These are phyloP conservation scores for Chaetodon trifascialis DNA, from an alignment of 2,113 vertebrate species.

Conservation along the genomic window DNA sequence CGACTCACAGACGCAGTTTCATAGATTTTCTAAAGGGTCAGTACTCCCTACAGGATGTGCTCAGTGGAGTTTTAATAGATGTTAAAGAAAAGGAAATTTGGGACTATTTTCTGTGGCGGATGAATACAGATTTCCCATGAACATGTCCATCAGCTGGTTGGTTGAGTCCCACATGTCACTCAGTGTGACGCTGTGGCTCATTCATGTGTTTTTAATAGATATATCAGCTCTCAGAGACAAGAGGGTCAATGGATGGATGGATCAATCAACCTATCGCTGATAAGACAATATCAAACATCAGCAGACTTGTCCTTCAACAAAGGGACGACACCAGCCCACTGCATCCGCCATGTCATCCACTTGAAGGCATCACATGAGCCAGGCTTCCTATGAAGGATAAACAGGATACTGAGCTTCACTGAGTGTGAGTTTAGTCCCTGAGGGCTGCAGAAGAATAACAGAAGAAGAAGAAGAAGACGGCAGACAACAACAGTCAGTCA, in stretches of 20 bases:
- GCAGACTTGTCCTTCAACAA: not conserved
- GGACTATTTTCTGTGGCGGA: not conserved
- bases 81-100: not conserved
- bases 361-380: not conserved
- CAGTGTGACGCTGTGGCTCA: too few relatives aligned
- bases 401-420: slow-evolving; percentile 8
- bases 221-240: too few relatives aligned
- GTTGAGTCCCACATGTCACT: too few relatives aligned
- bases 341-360: not conserved
- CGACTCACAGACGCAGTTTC: not conserved
- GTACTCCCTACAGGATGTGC: not conserved
- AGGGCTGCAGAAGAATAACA: not conserved
- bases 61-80: accelerated
- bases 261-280: not conserved
- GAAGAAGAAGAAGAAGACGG: too few relatives aligned
- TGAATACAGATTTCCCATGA: not conserved
- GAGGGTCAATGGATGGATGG: too few relatives aligned
- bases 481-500: slow-evolving; percentile 21
- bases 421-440: not conserved
- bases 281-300: not conserved
- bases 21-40: not conserved
- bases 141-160: too few relatives aligned
- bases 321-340: not conserved
- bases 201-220: not conserved
- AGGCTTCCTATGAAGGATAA: not conserved